These are phyloP conservation scores for Diglossa cyanea DNA, from an alignment of 2,797 vertebrate genomes.

Conservation along the genomic window DNA sequence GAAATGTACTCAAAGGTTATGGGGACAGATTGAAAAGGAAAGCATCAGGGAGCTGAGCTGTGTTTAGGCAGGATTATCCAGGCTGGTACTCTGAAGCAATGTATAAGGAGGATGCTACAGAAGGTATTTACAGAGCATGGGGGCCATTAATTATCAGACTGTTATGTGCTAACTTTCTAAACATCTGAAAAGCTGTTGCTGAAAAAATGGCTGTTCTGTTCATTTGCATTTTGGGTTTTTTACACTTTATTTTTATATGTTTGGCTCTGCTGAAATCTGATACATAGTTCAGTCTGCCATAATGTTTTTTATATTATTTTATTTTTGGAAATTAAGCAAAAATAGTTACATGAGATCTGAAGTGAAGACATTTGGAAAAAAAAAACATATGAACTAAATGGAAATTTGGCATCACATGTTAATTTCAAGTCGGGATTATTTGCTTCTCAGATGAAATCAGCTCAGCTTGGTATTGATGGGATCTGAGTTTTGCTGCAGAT, in stretches of 20 bases:
- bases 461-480: constrained; percentile 11
- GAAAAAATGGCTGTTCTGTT: not conserved
- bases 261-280: not conserved
- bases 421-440: not conserved
- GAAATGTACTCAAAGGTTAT: not conserved
- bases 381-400: not conserved
- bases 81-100: not conserved
- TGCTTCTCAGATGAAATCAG: not conserved
- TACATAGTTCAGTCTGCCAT: not conserved
- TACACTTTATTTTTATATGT: not conserved
- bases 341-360: not conserved
- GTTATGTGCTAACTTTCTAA: not conserved
- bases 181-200: not conserved
- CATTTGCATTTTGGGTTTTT: not conserved
- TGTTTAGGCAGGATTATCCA: not conserved
- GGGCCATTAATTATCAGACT: not conserved
- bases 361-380: not conserved
- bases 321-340: not conserved
- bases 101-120: not conserved
- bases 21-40: not conserved
- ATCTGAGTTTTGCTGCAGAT: constrained; percentile 48
- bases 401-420: not conserved
- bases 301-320: not conserved
- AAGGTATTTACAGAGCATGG: not conserved
- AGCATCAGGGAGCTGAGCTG: not conserved